Evolutionary conservation across 2,113 vertebrate species (phyloP).

Genomic region (Nothoprocta pentlandii): DNA sequence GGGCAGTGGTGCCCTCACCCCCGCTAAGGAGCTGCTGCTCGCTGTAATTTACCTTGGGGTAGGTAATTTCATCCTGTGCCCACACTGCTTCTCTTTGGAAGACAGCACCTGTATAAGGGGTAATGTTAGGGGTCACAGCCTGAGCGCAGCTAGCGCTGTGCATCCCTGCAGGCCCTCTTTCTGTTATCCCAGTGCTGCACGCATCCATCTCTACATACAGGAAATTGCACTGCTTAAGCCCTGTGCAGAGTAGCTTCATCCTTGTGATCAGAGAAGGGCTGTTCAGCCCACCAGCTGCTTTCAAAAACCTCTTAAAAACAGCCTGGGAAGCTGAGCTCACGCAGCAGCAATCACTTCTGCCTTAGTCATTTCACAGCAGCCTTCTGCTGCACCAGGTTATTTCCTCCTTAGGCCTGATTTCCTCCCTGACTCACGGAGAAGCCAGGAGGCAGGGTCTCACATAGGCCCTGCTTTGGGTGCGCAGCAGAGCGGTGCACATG

Average conservation of each 20-base stretch:
- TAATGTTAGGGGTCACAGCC: not conserved
- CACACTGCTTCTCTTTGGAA: not conserved
- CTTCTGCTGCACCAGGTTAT: not conserved
- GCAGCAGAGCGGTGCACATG: not conserved
- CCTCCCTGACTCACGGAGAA: not conserved
- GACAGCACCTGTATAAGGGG: not conserved
- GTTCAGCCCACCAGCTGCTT: not conserved
- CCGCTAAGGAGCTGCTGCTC: not conserved
- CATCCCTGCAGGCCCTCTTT: not conserved
- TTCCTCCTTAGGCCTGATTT: conserved; percentile 13
- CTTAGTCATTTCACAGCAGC: conserved; percentile 8
- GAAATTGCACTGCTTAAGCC: not conserved
- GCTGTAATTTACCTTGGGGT: not conserved
- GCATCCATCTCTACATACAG: not conserved
- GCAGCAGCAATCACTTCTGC: not conserved
- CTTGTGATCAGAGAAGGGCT: not conserved
- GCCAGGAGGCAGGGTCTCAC: not conserved
- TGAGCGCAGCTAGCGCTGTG: not conserved
- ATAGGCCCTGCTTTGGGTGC: not conserved
- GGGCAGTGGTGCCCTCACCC: not conserved
- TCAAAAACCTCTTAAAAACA: conserved; percentile 3
- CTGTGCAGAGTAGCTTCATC: not conserved
- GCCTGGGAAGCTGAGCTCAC: conserved; percentile 5
- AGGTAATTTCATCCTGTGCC: not conserved
- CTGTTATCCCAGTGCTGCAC: not conserved